A percentile compares a stretch with the other conserved stretches of the same genome.
phyloP scores from a whole-genome alignment of 1,140 invertebrate species.

The Aplysia californica region DNA sequence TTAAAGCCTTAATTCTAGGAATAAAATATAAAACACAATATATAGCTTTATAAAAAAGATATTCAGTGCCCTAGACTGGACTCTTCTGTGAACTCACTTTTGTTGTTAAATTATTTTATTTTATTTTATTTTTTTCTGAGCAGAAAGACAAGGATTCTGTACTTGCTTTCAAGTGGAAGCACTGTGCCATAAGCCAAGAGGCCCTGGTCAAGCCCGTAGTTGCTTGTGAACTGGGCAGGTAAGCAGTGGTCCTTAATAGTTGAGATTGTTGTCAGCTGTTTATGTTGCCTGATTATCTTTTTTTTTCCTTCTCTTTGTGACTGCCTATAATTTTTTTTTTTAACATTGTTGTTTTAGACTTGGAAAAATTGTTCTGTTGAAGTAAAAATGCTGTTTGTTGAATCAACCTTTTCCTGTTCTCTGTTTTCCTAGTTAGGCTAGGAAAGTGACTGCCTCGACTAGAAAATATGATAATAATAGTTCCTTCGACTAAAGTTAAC shows the following conservation, averaged over 20 bases:
- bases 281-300: neutral
- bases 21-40: too few species aligned
- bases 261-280: neutral
- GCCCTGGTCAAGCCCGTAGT: conserved; percentile 88
- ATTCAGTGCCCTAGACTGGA: too few species aligned
- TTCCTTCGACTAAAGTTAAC: too few species aligned
- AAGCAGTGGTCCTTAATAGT: conserved; percentile 27
- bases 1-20: too few species aligned
- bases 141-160: conserved; percentile 97
- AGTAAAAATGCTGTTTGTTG: too few species aligned
- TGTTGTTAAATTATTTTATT: conserved; percentile 2
- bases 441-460: neutral
- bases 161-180: conserved; percentile 90
- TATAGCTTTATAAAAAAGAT: too few species aligned
- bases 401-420: too few species aligned
- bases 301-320: neutral
- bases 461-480: neutral
- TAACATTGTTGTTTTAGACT: too few species aligned
- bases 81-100: too few species aligned
- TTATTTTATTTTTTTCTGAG: conserved; percentile 38
- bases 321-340: too few species aligned
- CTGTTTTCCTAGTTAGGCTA: too few species aligned
- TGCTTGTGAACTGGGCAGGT: conserved; percentile 87
- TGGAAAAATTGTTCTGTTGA: too few species aligned
- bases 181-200: conserved; percentile 92